Evolutionary conservation across 2,888 invertebrate genomes (phyloP).

Genomic region (Euplagia quadripunctaria): DNA sequence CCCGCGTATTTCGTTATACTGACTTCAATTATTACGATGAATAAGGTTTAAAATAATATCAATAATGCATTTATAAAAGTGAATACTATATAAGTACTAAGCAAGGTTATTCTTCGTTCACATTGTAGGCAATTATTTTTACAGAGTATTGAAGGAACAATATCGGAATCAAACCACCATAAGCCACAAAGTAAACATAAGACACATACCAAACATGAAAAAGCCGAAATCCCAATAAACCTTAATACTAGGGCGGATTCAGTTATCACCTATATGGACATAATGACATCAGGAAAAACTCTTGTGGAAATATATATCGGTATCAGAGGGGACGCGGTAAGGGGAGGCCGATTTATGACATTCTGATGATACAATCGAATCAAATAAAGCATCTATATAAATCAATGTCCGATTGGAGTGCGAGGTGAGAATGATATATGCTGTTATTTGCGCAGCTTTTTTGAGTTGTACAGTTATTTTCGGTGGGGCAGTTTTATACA

Average conservation of each 20-base stretch:
- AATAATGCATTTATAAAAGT: too few relatives aligned
- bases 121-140: background rate
- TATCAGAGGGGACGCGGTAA: slow-evolving; percentile 51
- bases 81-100: background rate
- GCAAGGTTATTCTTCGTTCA: too few relatives aligned
- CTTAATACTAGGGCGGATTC: slow-evolving; percentile 65
- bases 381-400: slow-evolving; percentile 85
- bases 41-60: too few relatives aligned
- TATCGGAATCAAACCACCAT: slow-evolving; percentile 2
- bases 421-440: slow-evolving; percentile 71
- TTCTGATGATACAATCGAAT: slow-evolving; percentile 87
- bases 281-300: slow-evolving; percentile 82
- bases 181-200: slow-evolving; percentile 21
- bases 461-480: slow-evolving; percentile 20
- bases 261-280: slow-evolving; percentile 81
- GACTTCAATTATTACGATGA: background rate
- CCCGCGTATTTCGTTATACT: background rate
- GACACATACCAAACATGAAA: slow-evolving; percentile 41
- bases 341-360: slow-evolving; percentile 81
- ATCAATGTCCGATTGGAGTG: slow-evolving; percentile 81
- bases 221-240: slow-evolving; percentile 56
- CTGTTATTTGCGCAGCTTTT: slow-evolving; percentile 47
- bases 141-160: background rate
- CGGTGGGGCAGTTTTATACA: background rate
- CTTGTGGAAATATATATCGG: slow-evolving; percentile 69